Percentiles rank a stretch among this genome's conserved stretches.
phyloP scores from a whole-genome alignment of 2,113 vertebrate species.

The Nannospalax galili region DNA sequence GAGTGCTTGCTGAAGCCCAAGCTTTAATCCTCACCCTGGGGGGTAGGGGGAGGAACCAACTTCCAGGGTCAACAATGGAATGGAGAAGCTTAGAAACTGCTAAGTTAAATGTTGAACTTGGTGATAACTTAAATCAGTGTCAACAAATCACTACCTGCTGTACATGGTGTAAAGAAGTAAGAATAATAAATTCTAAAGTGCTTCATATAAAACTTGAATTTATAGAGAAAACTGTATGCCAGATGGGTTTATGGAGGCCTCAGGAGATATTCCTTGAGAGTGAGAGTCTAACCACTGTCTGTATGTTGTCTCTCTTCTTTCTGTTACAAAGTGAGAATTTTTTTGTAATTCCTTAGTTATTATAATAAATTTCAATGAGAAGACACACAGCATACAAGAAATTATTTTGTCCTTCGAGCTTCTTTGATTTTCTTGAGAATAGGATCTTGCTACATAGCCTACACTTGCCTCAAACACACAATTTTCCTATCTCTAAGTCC shows the following conservation, averaged over 20 bases:
- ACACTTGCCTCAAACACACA: neutral
- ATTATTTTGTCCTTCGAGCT: neutral
- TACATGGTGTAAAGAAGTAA: neutral
- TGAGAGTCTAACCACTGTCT: neutral
- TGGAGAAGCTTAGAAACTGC: too few species aligned
- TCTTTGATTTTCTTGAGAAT: neutral
- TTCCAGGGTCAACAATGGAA: too few species aligned
- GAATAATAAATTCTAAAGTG: conserved; percentile 20
- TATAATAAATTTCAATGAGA: neutral
- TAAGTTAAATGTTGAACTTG: too few species aligned
- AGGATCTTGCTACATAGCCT: neutral
- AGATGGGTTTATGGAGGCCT: conserved; percentile 10
- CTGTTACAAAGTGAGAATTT: conserved; percentile 48
- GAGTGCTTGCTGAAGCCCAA: too few species aligned
- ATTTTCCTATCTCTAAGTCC: neutral
- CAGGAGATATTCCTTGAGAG: neutral
- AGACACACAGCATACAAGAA: conserved; percentile 36
- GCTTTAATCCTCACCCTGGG: too few species aligned
- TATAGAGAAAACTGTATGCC: conserved; percentile 17
- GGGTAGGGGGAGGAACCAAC: too few species aligned
- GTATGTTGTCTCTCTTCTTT: conserved; percentile 43
- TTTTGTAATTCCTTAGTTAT: conserved; percentile 44
- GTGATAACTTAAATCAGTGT: conserved; percentile 11
- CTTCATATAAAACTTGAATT: neutral
- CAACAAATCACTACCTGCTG: neutral